Evolutionary conservation across 2,888 invertebrate species (phyloP).

Genomic region (Halocaridina rubra): DNA sequence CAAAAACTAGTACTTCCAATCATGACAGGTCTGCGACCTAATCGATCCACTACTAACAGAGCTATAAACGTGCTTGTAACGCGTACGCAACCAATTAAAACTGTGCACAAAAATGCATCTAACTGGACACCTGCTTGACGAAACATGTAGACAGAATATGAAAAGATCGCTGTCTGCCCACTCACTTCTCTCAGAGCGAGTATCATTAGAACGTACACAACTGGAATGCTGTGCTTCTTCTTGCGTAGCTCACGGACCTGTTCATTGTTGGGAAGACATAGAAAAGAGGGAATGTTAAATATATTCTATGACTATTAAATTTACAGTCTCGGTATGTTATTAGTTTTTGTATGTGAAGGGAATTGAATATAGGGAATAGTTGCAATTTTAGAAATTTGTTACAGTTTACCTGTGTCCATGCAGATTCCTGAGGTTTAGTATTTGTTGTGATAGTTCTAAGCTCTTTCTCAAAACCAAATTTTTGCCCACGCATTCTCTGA

Average conservation of each 20-base stretch:
- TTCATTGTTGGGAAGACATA: neutral
- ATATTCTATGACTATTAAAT: no score
- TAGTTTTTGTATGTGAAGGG: no score
- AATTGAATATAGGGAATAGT: no score
- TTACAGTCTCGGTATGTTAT: no score
- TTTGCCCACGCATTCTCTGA: neutral
- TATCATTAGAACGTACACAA: slow-evolving; percentile 67
- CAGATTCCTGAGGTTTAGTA: neutral
- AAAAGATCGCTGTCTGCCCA: slow-evolving; percentile 69
- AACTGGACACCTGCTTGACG: slow-evolving; percentile 66
- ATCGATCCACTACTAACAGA: slow-evolving; percentile 67
- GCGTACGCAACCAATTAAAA: slow-evolving; percentile 67
- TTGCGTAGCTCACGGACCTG: slow-evolving; percentile 20
- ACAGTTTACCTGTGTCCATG: neutral
- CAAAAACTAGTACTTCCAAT: slow-evolving; percentile 35
- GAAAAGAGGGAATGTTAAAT: no score
- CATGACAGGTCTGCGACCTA: slow-evolving; percentile 69
- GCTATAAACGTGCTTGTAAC: slow-evolving; percentile 64
- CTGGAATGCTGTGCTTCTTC: slow-evolving; percentile 65
- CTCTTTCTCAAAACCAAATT: neutral
- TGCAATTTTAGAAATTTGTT: no score
- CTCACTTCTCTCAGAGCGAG: slow-evolving; percentile 68
- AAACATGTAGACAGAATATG: slow-evolving; percentile 69
- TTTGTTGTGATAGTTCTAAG: neutral
- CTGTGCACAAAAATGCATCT: slow-evolving; percentile 67